Base-by-base conservation (phyloP, 1,140 invertebrate genomes). In the Bicyclus anynana region DNA sequence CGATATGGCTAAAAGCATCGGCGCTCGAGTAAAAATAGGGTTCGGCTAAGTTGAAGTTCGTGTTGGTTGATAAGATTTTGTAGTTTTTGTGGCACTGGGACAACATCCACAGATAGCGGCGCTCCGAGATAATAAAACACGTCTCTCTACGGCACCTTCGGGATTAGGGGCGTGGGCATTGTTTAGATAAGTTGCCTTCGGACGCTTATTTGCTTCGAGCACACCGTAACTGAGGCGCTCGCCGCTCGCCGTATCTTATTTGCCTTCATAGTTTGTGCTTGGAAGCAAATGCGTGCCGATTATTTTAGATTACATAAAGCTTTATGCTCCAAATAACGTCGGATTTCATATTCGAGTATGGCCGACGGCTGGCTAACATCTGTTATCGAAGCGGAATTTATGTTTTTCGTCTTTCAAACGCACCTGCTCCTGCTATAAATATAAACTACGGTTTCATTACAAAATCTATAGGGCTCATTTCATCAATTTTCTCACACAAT, bases 1-100 rank as follows among this genome's bases (percentile, higher is more conserved):
- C 62, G 81, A 85, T 87, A 85, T 75, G 76, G 77, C 59, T 85
- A 80, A 84, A 80, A 84, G 81, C 80, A 70, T 77, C 74, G 70
- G 59, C 65, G 70, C 65, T 72, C 51, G 65, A 69, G 72, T 77
- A 80, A 80, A 84, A 87, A 84, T 81, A 81, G 74, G 77, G 76
- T 42, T 70, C 70, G 65, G 61, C 62, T 83, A 85, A 87, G 84
- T 83, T 69, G 73, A 79, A 73, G 77, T 83, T 77, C 82, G 72
- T 85, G 82, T 87, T 61, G 38, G 13, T 62, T 77, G 84, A 87
- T 84, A 87, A 84, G 77, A 72, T 74, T 74, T 69, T 60, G 73
- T 69, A 77, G 79, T 87, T 87, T 87, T 87, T 87, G 78, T 87
- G 70, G 75, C 67, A 69, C 58, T 62, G 67, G 69, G 66, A 70